These are phyloP conservation scores for Tragelaphus strepsiceros DNA, from an alignment of 2,113 vertebrate species.

Conservation along the genomic window DNA sequence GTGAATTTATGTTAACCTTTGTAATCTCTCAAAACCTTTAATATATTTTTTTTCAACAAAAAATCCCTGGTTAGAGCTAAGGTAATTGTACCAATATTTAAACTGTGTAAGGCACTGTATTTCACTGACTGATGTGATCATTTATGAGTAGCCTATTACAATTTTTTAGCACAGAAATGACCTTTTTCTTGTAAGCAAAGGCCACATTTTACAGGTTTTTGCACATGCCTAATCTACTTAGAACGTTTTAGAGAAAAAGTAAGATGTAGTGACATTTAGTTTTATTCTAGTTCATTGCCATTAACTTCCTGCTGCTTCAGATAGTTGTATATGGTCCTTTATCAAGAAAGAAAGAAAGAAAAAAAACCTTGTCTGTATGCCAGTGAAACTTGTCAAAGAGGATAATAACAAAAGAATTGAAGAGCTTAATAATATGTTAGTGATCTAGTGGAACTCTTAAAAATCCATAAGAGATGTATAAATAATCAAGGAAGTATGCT, in stretches of 20 bases:
- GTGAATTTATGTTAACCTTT: neutral
- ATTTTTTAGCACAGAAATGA: slow-evolving; percentile 77
- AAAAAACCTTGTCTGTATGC: neutral
- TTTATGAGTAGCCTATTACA: slow-evolving; percentile 80
- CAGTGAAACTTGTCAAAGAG: neutral
- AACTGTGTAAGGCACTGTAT: slow-evolving; percentile 65
- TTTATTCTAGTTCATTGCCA: slow-evolving; percentile 81
- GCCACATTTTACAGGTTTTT: slow-evolving; percentile 83
- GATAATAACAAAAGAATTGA: neutral
- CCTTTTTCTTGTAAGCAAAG: slow-evolving; percentile 83
- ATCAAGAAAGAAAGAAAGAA: slow-evolving; percentile 11
- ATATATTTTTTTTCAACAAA: neutral
- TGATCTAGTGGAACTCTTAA: neutral
- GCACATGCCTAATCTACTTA: slow-evolving; percentile 81
- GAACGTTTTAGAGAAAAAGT: slow-evolving; percentile 74
- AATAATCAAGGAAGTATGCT: neutral
- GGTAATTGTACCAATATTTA: slow-evolving; percentile 71
- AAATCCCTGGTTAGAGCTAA: neutral
- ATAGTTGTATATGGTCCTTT: slow-evolving; percentile 34
- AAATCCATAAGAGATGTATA: neutral
- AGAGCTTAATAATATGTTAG: neutral
- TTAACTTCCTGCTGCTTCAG: slow-evolving; percentile 73
- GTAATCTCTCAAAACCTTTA: neutral
- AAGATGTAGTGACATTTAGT: slow-evolving; percentile 83
- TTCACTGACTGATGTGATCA: slow-evolving; percentile 76